Evolutionary conservation across 2,797 vertebrate genomes (phyloP).

Genomic region (Microtus californicus): DNA sequence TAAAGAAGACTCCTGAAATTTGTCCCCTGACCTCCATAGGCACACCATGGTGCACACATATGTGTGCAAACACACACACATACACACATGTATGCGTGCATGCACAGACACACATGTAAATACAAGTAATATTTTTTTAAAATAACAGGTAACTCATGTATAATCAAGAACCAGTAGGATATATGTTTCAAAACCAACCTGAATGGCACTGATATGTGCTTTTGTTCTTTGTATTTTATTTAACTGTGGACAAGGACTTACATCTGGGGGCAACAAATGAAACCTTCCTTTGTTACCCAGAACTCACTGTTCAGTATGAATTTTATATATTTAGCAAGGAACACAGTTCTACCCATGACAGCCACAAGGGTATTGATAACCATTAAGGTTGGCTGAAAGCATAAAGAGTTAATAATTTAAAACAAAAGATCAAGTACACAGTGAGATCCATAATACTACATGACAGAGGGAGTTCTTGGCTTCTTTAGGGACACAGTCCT

Average conservation of each 20-base stretch:
- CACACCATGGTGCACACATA: neutral
- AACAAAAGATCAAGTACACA: neutral
- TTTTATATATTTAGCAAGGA: neutral
- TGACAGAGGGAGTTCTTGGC: neutral
- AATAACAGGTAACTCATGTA: neutral
- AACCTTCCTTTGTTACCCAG: neutral
- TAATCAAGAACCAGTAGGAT: neutral
- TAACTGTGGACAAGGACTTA: neutral
- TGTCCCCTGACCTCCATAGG: neutral
- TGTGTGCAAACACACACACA: neutral
- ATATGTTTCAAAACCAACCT: slow-evolving; percentile 35
- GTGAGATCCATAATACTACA: neutral
- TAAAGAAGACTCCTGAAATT: neutral
- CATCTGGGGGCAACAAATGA: neutral
- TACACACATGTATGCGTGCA: neutral
- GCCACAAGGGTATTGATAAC: neutral
- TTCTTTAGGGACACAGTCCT: neutral
- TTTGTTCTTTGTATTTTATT: neutral
- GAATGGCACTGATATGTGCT: neutral
- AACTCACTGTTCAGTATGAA: neutral
- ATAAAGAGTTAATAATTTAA: neutral
- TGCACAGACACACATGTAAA: neutral
- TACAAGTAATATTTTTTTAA: neutral
- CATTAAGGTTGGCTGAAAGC: neutral
- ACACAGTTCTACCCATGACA: neutral